Base-by-base conservation (phyloP, 2,888 invertebrate genomes). In the Chymomyza amoena region DNA sequence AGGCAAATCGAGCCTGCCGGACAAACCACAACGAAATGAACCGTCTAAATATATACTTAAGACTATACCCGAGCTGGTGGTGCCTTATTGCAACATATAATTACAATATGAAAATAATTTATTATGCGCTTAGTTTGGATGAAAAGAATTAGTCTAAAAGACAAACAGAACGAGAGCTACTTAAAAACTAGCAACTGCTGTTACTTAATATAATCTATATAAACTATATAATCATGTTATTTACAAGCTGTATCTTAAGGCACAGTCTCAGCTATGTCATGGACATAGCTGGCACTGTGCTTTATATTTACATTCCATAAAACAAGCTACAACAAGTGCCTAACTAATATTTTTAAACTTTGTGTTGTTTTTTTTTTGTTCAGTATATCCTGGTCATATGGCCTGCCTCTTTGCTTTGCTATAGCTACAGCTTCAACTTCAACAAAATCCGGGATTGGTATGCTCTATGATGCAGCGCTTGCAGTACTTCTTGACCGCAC, bases 381-480 rank as follows among this genome's bases (percentile, higher is more conserved):
- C 70, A 76, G 74, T 79, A 83, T 83, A 80, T 71, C 67, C 73
- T 81, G 75, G 70, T 82, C 66, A 61, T 81, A 87, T 81, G 84
- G 87, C 85, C 81, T 88, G 85, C 86, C 88, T 88, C 88, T 80
- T 77, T 86, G 86, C 78, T 84, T 75, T 25, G 66, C 18, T 61
- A 52, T 60, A 39, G 18, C 13, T 63, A 16, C 20, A 16, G 28
- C 61, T 39, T 4, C 20, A 32, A 16, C 20, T 45, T 81, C 93
- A 96, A 92, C 96, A 97, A 91, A 98, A 97, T 36, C 97, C 97
- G 74, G 98, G 98, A 92, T 98, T 98, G 2, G 98, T 98, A 90
- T 98, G 98, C 90, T 98, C 98, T 78, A 98, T 98, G 77, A 98
- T 96, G 92, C 98, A 98, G 84, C 96, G 92, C 88, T 97, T 96